These are phyloP conservation scores for Mystacides longicornis DNA, from an alignment of 2,888 invertebrate species.

Conservation along the genomic window DNA sequence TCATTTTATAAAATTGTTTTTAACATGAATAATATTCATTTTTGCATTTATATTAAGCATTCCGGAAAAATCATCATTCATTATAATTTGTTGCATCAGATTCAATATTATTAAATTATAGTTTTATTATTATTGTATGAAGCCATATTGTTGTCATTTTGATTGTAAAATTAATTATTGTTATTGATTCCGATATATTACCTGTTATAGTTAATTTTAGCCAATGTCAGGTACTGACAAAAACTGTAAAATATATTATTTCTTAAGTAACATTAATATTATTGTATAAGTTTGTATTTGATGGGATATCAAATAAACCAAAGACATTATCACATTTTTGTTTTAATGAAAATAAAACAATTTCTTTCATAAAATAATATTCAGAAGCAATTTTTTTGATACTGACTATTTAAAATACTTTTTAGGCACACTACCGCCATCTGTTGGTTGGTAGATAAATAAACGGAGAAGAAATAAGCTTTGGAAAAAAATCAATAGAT, in stretches of 20 bases:
- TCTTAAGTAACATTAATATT: no score
- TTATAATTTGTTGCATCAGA: neutral
- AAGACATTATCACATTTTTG: constrained; percentile 20
- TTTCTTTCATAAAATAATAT: no score
- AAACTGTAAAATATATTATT: constrained; percentile 23
- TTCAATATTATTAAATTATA: neutral
- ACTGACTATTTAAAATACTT: no score
- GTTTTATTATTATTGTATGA: neutral
- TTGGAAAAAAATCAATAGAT: no score
- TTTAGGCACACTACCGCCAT: no score
- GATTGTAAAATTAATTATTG: neutral
- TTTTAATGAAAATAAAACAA: neutral
- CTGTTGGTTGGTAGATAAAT: no score
- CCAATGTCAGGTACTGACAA: constrained; percentile 24
- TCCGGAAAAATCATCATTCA: neutral
- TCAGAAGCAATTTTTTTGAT: no score
- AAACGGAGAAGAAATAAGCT: no score
- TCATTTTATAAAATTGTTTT: no score
- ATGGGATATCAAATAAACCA: constrained; percentile 26
- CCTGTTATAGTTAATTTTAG: constrained; percentile 13
- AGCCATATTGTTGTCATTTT: neutral
- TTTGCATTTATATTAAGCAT: no score
- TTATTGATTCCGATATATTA: neutral
- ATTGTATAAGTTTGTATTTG: constrained; percentile 22
- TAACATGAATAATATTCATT: no score